Evolutionary conservation across 1,140 invertebrate genomes (phyloP), one percentile per base, ranked within the genome.

Genomic region (Gerris buenoi): DNA sequence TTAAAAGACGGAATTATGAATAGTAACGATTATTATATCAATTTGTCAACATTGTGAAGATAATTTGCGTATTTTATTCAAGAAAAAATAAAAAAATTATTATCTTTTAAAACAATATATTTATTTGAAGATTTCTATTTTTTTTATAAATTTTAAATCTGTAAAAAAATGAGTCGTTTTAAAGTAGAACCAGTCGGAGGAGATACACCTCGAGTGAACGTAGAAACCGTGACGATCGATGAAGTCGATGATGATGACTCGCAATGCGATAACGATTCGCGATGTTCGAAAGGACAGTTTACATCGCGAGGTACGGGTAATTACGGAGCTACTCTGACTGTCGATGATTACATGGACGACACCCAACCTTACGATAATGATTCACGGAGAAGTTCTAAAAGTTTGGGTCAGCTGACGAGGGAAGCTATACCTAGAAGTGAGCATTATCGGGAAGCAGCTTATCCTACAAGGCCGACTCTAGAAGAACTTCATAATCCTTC

Each of bases 401-500:
- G 79, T 65, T 76, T 82, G 68, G 78, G 78, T 14, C 77, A 79
- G 70, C 78, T 83, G 67, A 83, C 82, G 0, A 72, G 79, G 62
- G 83, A 84, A 74, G 81, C 79, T 2, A 71, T 84, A 2, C 83
- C 83, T 10, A 76, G 81, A 64, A 73, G 80, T 46, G 83, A 84
- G 69, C 79, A 84, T 73, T 85, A 85, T 73, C 75, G 82, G 61
- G 82, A 84, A 73, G 78, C 81, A 23, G 77, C 76, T n/a, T 74
- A 76, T 46, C 77, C 77, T 26, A 78, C 77, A 68, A 73, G 75
- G 65, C 83, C 83, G 2, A 85, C 83, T 18, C 71, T 85, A 2
- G 82, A 82, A 65, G 81, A 84, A 73, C 76, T 85, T 0, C 83
- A 83, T 71, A 81, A 82, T 68, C 74, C 71, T 0, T 73, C 71